These are phyloP conservation scores for Ips typographus DNA, from an alignment of 1,140 invertebrate genomes.

Conservation along the genomic window DNA sequence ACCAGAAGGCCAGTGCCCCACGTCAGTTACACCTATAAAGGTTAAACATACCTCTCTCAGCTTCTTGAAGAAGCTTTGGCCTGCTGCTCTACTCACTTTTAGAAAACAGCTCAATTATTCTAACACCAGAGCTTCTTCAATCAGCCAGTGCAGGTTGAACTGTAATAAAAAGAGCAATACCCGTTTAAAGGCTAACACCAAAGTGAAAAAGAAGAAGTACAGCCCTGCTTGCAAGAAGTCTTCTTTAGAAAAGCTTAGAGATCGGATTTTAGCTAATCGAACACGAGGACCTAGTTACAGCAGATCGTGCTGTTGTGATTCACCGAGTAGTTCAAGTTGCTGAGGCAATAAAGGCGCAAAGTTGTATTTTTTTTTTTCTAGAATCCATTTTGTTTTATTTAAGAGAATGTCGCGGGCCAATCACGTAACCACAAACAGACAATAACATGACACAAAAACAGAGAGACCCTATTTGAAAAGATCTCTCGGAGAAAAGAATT, in stretches of 20 bases:
- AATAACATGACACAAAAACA: conserved; percentile 7
- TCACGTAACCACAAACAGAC: neutral
- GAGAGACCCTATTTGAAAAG: neutral
- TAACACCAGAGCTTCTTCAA: neutral
- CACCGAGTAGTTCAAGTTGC: too few species aligned
- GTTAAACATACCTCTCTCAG: neutral
- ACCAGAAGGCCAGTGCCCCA: neutral
- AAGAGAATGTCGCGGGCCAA: neutral
- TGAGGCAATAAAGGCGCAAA: too few species aligned
- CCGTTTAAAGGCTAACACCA: too few species aligned
- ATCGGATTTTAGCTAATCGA: too few species aligned
- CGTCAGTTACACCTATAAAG: conserved; percentile 7
- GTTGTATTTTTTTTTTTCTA: too few species aligned
- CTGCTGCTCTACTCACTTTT: neutral
- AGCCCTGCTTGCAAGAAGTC: neutral
- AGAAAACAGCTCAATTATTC: neutral
- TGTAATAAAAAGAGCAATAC: too few species aligned
- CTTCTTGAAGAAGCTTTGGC: conserved; percentile 17
- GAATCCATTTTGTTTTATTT: too few species aligned
- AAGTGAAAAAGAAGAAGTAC: conserved; percentile 1
- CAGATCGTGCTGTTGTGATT: too few species aligned
- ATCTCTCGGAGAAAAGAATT: conserved; percentile 20
- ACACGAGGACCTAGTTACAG: too few species aligned
- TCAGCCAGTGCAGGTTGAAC: too few species aligned
- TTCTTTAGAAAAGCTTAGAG: neutral